Conservation (phyloP, 2,888 invertebrate genomes). For the Amorpha juglandis region DNA sequence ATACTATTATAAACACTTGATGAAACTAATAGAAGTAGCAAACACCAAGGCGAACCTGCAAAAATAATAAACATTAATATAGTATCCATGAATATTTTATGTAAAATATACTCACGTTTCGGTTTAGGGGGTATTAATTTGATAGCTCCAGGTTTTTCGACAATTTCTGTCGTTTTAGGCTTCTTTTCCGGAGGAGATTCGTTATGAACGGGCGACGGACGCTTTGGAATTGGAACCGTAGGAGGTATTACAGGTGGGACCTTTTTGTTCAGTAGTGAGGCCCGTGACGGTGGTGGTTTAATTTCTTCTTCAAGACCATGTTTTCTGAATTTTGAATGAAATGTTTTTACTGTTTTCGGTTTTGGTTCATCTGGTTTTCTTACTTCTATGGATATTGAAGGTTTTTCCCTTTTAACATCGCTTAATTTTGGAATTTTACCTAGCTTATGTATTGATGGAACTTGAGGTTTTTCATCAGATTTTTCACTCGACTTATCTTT, state of each 20-base stretch:
- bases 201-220: constrained; percentile 78
- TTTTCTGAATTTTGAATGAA: constrained; percentile 95
- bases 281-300: constrained; percentile 92
- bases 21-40: constrained; percentile 44
- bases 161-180: constrained; percentile 85
- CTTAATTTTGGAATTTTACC: constrained; percentile 91
- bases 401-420: constrained; percentile 86
- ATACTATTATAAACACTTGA: constrained; percentile 57
- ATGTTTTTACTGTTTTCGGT: constrained; percentile 96
- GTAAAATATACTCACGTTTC: constrained; percentile 91
- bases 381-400: constrained; percentile 92
- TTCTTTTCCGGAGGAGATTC: constrained; percentile 90
- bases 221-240: constrained; percentile 71
- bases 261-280: constrained; percentile 84
- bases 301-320: constrained; percentile 95
- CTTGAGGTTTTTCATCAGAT: constrained; percentile 86
- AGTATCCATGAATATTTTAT: constrained; percentile 37
- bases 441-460: constrained; percentile 88
- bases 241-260: constrained; percentile 77
- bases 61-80: constrained; percentile 72
- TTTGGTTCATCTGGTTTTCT: constrained; percentile 89
- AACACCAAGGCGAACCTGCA: constrained; percentile 65
- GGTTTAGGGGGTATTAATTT: constrained; percentile 95
- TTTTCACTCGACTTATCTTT: constrained; percentile 82
- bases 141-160: constrained; percentile 91